Evolutionary conservation across 2,113 vertebrate species (phyloP), one percentile per base, ranked within the genome.

Genomic region (Charadrius vociferus): DNA sequence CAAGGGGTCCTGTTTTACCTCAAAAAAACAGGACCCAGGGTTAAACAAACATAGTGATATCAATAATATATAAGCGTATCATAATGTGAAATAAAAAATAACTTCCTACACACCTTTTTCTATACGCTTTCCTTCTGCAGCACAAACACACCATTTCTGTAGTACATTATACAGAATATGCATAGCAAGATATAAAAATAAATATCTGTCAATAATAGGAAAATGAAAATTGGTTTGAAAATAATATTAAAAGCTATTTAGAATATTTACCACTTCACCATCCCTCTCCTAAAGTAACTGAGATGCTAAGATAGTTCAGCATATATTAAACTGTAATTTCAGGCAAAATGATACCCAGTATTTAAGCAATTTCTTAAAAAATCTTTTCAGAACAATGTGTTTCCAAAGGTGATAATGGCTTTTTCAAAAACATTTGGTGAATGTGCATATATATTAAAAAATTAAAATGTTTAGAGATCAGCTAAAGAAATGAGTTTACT

Each of bases 61-160:
- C 6, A 63, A 43, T 36, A 49, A 63, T 32, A 55, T 36, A 49
- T 1, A 1, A 34, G 4, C 1, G 0, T 41, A 66, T 43, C 17
- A 58, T 12, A 39, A 86, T 34, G 3, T n/a, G 41, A 92, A 92
- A 81, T 50, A 71, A 73, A 73, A 87, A 71, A 52, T 32, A 45
- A 4, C 14, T 26, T 77, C 61, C 27, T 26, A n/a, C 36, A 63
- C 14, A 47, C 4, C 4, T 81, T 15, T 39, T 14, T 29, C 18
- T 36, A 15, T 41, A 29, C 18, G 10, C 7, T 59, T 92, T 74
- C 24, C 7, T 79, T 66, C 16, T 49, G 16, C 19, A 85, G 43
- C 13, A 88, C 14, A 72, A 90, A 75, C 32, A 53, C 10, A 47
- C 10, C 0, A 19, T 50, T 88, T 92, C 23, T 84, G 32, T 41